These are phyloP conservation scores for Hippocampus guttulatus DNA, from an alignment of 2,113 vertebrate species.

Conservation along the genomic window DNA sequence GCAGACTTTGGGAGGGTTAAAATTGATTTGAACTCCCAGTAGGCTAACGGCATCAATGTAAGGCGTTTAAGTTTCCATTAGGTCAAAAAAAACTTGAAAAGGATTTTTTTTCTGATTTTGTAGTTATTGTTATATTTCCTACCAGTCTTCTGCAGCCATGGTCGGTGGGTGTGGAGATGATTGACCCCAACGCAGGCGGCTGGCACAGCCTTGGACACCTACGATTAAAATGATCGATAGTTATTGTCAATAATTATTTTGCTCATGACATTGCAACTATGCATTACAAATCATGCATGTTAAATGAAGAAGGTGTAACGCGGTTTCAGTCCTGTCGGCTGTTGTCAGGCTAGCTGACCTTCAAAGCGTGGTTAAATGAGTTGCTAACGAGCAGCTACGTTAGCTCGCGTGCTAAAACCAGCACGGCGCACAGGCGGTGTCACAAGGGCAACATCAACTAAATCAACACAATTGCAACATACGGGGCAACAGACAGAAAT, in stretches of 20 bases:
- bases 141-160: constrained; percentile 88
- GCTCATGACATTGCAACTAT: not conserved
- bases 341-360: constrained; percentile 68
- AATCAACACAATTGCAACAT: not conserved
- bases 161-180: constrained; percentile 83
- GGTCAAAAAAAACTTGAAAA: not conserved
- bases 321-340: constrained; percentile 5
- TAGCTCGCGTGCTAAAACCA: constrained; percentile 40
- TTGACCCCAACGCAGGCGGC: constrained; percentile 85
- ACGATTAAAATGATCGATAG: constrained; percentile 9
- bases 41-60: too few species aligned
- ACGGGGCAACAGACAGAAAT: not conserved
- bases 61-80: too few species aligned
- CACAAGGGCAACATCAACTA: constrained; percentile 36
- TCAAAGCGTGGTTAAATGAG: constrained; percentile 65
- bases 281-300: not conserved
- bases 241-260: not conserved
- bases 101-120: not conserved
- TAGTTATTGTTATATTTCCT: constrained; percentile 34
- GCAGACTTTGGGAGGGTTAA: too few species aligned
- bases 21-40: too few species aligned
- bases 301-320: not conserved
- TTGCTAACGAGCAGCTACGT: constrained; percentile 37
- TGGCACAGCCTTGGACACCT: constrained; percentile 86
- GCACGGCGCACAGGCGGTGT: not conserved